Evolutionary conservation across 2,888 invertebrate species (phyloP), one percentile per base, ranked within the genome.

Genomic region (Oxycera nigricornis): DNA sequence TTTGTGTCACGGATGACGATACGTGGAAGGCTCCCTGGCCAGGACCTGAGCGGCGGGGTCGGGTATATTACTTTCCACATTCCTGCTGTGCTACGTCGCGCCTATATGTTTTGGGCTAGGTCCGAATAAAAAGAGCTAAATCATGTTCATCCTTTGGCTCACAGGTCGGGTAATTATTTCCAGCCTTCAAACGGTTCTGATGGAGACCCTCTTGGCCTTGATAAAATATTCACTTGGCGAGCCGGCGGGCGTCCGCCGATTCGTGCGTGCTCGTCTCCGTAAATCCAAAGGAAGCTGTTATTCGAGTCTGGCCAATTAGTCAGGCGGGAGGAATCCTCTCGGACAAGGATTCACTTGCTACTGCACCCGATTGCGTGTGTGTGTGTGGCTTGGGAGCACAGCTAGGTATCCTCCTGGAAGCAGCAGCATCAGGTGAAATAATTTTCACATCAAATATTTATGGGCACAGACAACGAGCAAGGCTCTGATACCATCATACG

Each of bases 111-210:
- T 22, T 11, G 4, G 55, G 20, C 3, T 22, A 55, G 20, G 55
- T 22, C 52, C 22, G 24, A 52, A 24, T 31, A 70, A 70, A 70
- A 70, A 70, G 52, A 70, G 52, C 55, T 55, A 52, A 70, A 55
- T 70, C 70, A 70, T 70, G 70, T 52, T 70, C 70, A 52, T 70
- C 70, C 70, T 52, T 70, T 70, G 35, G 31, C 70, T 70, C 35
- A 30, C 20, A 52, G 70, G 70, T 70, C 52, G 35, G 55, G 55
- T 70, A 70, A 70, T 70, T 70, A 70, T 70, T 70, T 70, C 35
- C 52, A 70, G 70, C 6, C 70, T 30, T 6, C 17, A 52, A 70
- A 70, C 55, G 55, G 55, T 52, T 31, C 70, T 70, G 52, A 70
- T 70, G 35, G 55, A 70, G 52, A 52, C 55, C 55, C 70, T 52